Conservation (phyloP, 2,113 vertebrate genomes). For the Scolopax mira region DNA sequence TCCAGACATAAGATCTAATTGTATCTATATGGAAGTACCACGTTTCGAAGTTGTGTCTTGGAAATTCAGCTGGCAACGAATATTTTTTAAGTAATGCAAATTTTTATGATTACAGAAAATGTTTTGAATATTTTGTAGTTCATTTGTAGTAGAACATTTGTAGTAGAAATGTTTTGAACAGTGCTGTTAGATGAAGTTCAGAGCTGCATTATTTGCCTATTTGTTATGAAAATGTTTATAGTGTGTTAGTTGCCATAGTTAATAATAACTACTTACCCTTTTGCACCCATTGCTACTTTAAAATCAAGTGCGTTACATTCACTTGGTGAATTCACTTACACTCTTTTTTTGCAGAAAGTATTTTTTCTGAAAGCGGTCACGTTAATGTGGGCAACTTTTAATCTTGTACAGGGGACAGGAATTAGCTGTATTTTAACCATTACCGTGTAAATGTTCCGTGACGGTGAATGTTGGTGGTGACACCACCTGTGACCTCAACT, state of each 20-base stretch:
- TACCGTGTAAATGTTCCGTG: background rate
- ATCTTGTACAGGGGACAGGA: background rate
- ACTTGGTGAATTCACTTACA: background rate
- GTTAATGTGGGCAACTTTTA: background rate
- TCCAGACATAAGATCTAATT: background rate
- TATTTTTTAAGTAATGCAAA: background rate
- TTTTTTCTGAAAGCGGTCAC: background rate
- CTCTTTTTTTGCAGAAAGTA: background rate
- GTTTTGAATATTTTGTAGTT: too few relatives aligned
- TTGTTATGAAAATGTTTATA: background rate
- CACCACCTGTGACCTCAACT: background rate
- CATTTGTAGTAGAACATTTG: too few relatives aligned
- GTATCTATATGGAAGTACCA: background rate
- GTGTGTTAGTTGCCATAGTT: background rate
- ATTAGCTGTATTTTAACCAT: background rate
- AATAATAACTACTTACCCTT: background rate
- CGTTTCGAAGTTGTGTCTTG: background rate
- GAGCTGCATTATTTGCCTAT: background rate
- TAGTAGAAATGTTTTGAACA: background rate
- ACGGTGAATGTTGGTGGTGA: background rate
- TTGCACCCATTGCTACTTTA: background rate
- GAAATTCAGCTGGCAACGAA: background rate
- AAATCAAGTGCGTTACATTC: background rate
- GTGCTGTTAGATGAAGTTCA: background rate
- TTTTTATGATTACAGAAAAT: background rate